Conservation (phyloP, 2,113 vertebrate species). For the Apeltes quadracus region DNA sequence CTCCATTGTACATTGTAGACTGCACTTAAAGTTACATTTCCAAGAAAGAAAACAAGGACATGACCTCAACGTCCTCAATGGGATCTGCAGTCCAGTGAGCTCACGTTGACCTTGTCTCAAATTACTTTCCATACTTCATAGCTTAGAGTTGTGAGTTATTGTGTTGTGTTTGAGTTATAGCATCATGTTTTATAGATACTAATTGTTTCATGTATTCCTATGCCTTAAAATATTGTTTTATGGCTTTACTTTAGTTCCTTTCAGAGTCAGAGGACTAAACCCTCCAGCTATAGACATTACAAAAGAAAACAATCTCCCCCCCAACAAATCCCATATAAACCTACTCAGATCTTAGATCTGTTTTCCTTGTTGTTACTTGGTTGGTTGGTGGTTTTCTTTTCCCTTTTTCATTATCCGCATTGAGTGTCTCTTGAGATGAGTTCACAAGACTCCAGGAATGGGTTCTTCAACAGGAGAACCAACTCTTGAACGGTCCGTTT, state of each 20-base stretch:
- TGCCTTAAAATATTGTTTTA: not conserved
- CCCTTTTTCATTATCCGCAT: not conserved
- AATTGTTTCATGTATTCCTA: not conserved
- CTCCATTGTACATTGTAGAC: not conserved
- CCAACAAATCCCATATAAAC: not conserved
- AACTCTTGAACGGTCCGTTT: not conserved
- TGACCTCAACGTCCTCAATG: slow-evolving; percentile 11
- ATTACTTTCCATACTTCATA: not conserved
- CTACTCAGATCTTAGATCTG: not conserved
- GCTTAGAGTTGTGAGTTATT: not conserved
- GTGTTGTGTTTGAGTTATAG: not conserved
- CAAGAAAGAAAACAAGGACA: slow-evolving; percentile 6
- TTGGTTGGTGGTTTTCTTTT: not conserved
- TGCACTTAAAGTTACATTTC: not conserved
- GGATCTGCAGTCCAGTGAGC: not conserved
- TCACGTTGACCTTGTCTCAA: not conserved
- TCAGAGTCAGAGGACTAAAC: not conserved
- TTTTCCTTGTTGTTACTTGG: not conserved
- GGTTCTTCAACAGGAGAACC: not conserved
- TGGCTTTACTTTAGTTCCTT: not conserved
- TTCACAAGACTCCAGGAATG: not conserved
- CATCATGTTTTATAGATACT: not conserved
- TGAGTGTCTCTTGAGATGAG: not conserved
- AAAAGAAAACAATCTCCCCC: not conserved
- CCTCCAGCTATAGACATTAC: not conserved